A percentile compares a stretch with the other conserved stretches of the same genome.
These are phyloP conservation scores for Phaetusa simplex DNA, from an alignment of 2,113 vertebrate species.

Conservation along the genomic window DNA sequence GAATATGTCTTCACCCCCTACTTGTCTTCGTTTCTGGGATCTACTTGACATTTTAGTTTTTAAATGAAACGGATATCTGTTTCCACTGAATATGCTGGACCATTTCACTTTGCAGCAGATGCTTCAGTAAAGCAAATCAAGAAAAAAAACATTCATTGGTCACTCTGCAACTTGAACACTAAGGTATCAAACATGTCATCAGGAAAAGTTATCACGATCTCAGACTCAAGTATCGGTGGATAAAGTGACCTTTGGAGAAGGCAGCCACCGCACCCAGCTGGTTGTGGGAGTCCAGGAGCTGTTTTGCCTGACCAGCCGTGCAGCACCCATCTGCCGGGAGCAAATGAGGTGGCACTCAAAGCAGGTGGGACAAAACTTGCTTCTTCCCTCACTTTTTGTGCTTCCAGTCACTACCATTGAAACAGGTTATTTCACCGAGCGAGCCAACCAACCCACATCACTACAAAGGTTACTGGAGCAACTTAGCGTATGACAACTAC, in stretches of 20 bases:
- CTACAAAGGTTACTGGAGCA: neutral
- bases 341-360: neutral
- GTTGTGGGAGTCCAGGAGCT: no score
- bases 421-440: neutral
- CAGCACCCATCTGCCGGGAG: neutral
- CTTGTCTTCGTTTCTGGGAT: neutral
- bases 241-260: rapidly evolving
- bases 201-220: neutral
- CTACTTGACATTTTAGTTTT: neutral
- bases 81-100: neutral
- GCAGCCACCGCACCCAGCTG: neutral
- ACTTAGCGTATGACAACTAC: neutral
- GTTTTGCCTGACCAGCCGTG: neutral
- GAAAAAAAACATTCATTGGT: neutral
- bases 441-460: neutral
- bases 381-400: neutral
- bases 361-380: neutral
- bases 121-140: neutral
- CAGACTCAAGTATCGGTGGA: neutral
- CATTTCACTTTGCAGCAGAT: neutral
- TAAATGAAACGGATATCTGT: rapidly evolving
- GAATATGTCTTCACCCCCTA: neutral
- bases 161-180: neutral
- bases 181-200: neutral
- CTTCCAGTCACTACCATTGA: neutral